Evolutionary conservation across 2,113 vertebrate species (phyloP).

Genomic region (Myrmecobius fasciatus): DNA sequence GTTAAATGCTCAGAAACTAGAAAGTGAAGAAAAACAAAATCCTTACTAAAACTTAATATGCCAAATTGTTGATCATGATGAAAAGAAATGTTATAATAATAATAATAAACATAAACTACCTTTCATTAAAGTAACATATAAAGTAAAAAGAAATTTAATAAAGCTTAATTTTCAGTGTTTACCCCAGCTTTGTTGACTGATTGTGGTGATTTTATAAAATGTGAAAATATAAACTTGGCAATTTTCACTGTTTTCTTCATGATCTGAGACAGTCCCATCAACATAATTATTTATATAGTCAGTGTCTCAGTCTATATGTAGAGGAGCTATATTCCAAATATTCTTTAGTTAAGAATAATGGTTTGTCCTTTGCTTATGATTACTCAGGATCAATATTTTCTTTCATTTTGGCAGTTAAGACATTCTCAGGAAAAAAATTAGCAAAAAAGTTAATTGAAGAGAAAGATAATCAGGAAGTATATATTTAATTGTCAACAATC

Average conservation of each 20-base stretch:
- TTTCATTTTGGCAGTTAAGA: constrained; percentile 43
- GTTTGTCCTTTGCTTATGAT: constrained; percentile 8
- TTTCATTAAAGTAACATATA: not conserved
- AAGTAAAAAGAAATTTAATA: constrained; percentile 33
- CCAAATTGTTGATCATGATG: not conserved
- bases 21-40: not conserved
- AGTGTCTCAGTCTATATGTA: not conserved
- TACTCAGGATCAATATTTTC: constrained; percentile 52
- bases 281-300: not conserved
- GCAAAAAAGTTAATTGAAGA: not conserved
- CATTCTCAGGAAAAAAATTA: not conserved
- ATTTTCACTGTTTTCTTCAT: constrained; percentile 13
- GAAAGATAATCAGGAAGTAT: constrained; percentile 20
- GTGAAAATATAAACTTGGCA: not conserved
- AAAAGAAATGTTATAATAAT: not conserved
- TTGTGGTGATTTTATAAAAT: not conserved
- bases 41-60: not conserved
- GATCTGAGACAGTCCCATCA: not conserved
- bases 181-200: constrained; percentile 4
- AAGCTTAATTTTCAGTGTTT: not conserved
- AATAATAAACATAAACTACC: not conserved
- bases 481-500: not conserved
- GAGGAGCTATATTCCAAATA: constrained; percentile 40
- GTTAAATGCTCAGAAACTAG: not conserved
- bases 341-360: not conserved